phyloP scores from a whole-genome alignment of 1,140 invertebrate genomes.

The Trigoniulus corallinus region DNA sequence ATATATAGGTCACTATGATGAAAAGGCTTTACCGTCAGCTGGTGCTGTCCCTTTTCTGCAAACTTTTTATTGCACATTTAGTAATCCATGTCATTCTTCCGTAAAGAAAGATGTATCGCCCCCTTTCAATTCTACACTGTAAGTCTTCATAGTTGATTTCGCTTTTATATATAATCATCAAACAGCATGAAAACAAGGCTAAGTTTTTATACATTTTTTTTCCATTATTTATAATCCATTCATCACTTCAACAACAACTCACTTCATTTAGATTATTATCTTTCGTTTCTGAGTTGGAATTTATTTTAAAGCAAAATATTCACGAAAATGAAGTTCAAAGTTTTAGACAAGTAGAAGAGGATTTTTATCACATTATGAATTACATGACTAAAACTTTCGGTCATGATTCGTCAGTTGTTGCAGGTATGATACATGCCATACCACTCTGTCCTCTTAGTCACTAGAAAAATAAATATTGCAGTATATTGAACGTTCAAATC shows the following conservation, averaged over 20 bases:
- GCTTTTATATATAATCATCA: slow-evolving; percentile 19
- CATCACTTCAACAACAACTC: slow-evolving; percentile 8
- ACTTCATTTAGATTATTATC: slow-evolving; percentile 11
- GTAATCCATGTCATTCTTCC: slow-evolving; percentile 35
- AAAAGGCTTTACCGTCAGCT: slow-evolving; percentile 39
- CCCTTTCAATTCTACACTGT: no score
- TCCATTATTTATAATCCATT: slow-evolving; percentile 3
- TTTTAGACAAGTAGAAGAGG: no score
- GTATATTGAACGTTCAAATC: no score
- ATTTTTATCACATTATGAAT: no score
- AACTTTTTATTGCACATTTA: slow-evolving; percentile 35
- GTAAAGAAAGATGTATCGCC: slow-evolving; percentile 17
- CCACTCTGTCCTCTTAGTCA: no score
- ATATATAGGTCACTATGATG: slow-evolving; percentile 37
- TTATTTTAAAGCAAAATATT: no score
- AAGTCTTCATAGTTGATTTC: slow-evolving; percentile 23
- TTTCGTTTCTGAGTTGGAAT: no score
- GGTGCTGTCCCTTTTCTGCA: slow-evolving; percentile 36
- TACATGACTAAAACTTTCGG: no score
- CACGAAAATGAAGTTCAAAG: no score
- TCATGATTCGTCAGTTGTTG: no score
- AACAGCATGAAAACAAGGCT: slow-evolving; percentile 8
- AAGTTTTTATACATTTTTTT: background rate
- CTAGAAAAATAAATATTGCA: no score
- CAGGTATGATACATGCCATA: no score